Evolutionary conservation across 2,113 vertebrate genomes (phyloP), one percentile per base, ranked within the genome.

Genomic region (Syngnathoides biaculeatus): DNA sequence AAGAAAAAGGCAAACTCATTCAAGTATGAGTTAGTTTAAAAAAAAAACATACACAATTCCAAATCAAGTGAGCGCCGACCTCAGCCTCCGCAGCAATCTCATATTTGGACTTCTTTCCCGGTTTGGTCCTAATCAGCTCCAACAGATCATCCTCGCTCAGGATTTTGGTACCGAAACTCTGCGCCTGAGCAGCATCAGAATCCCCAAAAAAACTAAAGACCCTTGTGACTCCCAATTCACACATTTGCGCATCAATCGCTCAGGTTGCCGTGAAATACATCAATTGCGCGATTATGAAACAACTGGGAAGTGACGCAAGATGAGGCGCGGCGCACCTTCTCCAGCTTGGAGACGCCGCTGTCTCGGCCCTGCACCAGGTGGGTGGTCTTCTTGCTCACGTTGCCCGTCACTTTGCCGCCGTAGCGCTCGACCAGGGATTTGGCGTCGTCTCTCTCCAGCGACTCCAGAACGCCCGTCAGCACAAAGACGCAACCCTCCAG

Each of bases 41-140:
- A 12, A 14, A 9, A 57, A 57, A 27, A 27, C 7, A 57, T 0
- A 14, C 15, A 5, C n/a, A 5, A 39, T 42, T 42, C 1, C 13
- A 2, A 6, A n/a, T 9, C 13, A 9, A 22, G 9, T 10, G 24
- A 22, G 40, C n/a, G 4, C 84, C 79, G 79, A 99, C 97, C 97
- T 98, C 94, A 14, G 90, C 77, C 89, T 98, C 95, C 59, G 93
- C 93, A 0, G 92, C 94, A 47, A 97, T 89, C 85, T 96, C 94
- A 1, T 97, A 99, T 78, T 96, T 98, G 48, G 96, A 98, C 83
- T 93, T 98, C 82, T 97, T 98, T 67, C 95, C 97, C 40, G 97
- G 97, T 92, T 94, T 93, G 72, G 92, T 95, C 82, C 93, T 90
- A 82, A 99, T 94, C 65, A 99, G 91, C 77, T 95, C 86, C 79